Conservation (phyloP, 2,888 invertebrate genomes). For the Watsonalla binaria region DNA sequence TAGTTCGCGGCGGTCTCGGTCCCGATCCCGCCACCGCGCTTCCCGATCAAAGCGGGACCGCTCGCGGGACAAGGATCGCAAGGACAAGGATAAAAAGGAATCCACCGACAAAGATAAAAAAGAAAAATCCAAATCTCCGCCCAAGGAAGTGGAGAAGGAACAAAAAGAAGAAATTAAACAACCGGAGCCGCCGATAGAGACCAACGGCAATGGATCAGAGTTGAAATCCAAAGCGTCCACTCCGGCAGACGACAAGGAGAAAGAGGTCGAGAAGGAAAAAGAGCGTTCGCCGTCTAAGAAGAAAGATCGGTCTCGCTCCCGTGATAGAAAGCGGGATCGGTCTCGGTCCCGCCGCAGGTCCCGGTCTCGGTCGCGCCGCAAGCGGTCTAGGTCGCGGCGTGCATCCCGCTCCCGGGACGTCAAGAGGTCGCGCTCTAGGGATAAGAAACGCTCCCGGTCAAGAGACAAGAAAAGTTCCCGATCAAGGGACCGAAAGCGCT, state of each 20-base stretch:
- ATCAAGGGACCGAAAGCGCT: constrained; percentile 70
- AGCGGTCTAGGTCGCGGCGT: constrained; percentile 68
- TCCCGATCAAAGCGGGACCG: constrained; percentile 73
- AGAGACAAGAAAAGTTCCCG: constrained; percentile 78
- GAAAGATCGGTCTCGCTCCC: constrained; percentile 66
- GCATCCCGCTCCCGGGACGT: constrained; percentile 61
- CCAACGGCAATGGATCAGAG: constrained; percentile 50
- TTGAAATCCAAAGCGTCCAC: constrained; percentile 52
- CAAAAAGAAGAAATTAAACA: constrained; percentile 36
- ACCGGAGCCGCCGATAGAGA: constrained; percentile 23
- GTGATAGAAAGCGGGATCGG: constrained; percentile 64
- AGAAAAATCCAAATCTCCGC: constrained; percentile 44
- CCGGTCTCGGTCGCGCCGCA: constrained; percentile 74
- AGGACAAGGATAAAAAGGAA: constrained; percentile 49
- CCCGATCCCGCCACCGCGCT: constrained; percentile 75
- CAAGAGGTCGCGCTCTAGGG: constrained; percentile 67
- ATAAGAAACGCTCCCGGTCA: constrained; percentile 78
- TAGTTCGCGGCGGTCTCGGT: constrained; percentile 75
- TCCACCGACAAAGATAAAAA: constrained; percentile 43
- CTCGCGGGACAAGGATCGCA: constrained; percentile 48
- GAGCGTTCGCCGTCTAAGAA: constrained; percentile 62
- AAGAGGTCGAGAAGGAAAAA: constrained; percentile 39
- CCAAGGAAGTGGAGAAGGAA: constrained; percentile 36
- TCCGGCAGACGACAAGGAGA: constrained; percentile 50
- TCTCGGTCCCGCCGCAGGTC: constrained; percentile 81